phyloP scores from a whole-genome alignment of 2,797 vertebrate genomes.

The Cyprinella venusta region DNA sequence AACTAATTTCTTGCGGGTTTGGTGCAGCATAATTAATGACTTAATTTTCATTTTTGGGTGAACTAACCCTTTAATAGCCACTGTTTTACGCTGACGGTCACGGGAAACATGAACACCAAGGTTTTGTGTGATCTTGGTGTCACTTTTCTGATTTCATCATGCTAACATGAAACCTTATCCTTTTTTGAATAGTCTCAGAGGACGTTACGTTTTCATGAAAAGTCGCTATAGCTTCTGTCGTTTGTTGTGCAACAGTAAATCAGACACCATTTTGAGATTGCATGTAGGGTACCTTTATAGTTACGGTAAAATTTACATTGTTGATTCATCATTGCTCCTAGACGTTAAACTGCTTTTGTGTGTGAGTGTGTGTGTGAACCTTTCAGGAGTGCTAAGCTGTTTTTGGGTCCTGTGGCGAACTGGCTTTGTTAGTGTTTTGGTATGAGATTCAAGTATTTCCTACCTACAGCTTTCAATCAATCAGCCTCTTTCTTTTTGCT shows the following conservation, averaged over 20 bases:
- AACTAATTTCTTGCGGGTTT: no score
- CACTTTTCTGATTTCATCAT: constrained; percentile 37
- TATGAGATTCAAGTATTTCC: constrained; percentile 60
- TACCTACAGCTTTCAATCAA: constrained; percentile 57
- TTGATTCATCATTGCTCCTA: constrained; percentile 47
- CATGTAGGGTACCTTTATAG: constrained; percentile 22
- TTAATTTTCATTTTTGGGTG: no score
- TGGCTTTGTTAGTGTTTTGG: constrained; percentile 65
- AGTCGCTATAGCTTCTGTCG: neutral
- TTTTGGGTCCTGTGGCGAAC: constrained; percentile 64
- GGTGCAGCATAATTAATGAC: no score
- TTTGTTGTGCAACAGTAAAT: neutral
- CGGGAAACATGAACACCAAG: constrained; percentile 3
- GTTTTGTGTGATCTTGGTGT: constrained; percentile 25
- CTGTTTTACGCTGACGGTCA: neutral
- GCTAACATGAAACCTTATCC: constrained; percentile 15
- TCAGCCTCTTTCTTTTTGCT: constrained; percentile 54
- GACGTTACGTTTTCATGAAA: constrained; percentile 4
- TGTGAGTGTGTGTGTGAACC: neutral
- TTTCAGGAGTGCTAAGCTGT: constrained; percentile 55
- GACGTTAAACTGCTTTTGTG: neutral
- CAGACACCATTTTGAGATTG: constrained; percentile 6
- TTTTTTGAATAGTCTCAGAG: neutral
- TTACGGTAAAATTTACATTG: constrained; percentile 49
- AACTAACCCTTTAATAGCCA: no score